These are phyloP conservation scores for Doryteuthis pealeii DNA, from an alignment of 1,140 invertebrate genomes.

Conservation along the genomic window DNA sequence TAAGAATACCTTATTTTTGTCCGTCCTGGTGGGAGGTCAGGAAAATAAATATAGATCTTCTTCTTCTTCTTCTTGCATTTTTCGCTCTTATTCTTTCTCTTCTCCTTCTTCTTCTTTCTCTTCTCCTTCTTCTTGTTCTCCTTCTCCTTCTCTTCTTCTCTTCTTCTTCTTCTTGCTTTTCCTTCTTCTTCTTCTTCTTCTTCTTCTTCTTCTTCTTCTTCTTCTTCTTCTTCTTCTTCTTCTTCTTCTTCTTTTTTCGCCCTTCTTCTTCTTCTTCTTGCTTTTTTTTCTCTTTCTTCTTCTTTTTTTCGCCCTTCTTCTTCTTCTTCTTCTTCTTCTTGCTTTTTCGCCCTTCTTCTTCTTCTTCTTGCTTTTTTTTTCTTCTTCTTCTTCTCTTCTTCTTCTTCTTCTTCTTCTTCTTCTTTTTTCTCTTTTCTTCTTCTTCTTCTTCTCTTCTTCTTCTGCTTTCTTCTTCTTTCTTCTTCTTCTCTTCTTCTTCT, in stretches of 20 bases:
- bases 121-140: constrained; percentile 1
- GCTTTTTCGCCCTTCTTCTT: not conserved
- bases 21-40: no score
- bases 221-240: constrained; percentile 3
- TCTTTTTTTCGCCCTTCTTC: no score
- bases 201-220: constrained; percentile 14
- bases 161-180: not conserved
- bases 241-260: constrained; percentile 6
- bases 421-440: constrained; percentile 15
- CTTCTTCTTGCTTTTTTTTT: no score
- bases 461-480: no score
- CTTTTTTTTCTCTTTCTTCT: no score
- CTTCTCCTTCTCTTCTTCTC: not conserved
- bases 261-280: not conserved
- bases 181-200: no score
- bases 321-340: not conserved
- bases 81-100: not conserved
- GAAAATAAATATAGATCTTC: no score
- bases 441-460: no score
- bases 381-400: not conserved
- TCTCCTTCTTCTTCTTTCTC: not conserved
- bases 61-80: no score
- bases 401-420: constrained; percentile 1
- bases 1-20: no score
- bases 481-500: no score